Evolutionary conservation across 1,140 invertebrate genomes (phyloP).

Genomic region (Drosophila quadrilineata): DNA sequence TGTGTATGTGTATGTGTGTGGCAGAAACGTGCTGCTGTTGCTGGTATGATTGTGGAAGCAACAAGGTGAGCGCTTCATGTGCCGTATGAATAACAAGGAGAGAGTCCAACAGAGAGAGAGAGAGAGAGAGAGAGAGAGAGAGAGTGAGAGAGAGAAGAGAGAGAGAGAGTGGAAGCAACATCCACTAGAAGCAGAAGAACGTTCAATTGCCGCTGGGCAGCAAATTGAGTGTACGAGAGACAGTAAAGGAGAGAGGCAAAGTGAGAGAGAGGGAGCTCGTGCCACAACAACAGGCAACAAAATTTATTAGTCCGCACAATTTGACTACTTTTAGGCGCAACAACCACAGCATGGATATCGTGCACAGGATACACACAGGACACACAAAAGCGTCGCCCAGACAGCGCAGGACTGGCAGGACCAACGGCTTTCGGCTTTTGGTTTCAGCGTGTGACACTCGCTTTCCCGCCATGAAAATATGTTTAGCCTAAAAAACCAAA

Average conservation of each 20-base stretch:
- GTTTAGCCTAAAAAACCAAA: slow-evolving; percentile 63
- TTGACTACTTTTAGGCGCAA: slow-evolving; percentile 78
- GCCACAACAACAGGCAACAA: slow-evolving; percentile 70
- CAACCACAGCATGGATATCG: slow-evolving; percentile 53
- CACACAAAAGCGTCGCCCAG: neutral
- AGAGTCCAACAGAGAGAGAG: too few relatives aligned
- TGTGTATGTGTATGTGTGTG: slow-evolving; percentile 4
- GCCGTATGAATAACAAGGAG: slow-evolving; percentile 61
- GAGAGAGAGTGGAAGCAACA: too few relatives aligned
- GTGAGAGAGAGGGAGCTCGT: slow-evolving; percentile 24
- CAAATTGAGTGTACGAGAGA: slow-evolving; percentile 20
- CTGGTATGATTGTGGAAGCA: slow-evolving; percentile 39
- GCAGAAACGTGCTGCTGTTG: slow-evolving; percentile 23
- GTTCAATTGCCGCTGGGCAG: slow-evolving; percentile 65
- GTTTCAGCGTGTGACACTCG: slow-evolving; percentile 46
- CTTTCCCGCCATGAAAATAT: slow-evolving; percentile 59
- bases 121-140: too few relatives aligned
- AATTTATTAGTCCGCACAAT: slow-evolving; percentile 78
- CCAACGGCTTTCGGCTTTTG: slow-evolving; percentile 35
- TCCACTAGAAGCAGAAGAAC: slow-evolving; percentile 23
- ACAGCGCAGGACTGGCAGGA: neutral
- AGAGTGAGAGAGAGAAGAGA: too few relatives aligned
- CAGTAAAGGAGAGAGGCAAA: slow-evolving; percentile 1
- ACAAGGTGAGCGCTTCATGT: slow-evolving; percentile 62
- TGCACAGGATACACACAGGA: neutral